These are phyloP conservation scores for Ostrea edulis DNA, from an alignment of 1,140 invertebrate species.

Conservation along the genomic window DNA sequence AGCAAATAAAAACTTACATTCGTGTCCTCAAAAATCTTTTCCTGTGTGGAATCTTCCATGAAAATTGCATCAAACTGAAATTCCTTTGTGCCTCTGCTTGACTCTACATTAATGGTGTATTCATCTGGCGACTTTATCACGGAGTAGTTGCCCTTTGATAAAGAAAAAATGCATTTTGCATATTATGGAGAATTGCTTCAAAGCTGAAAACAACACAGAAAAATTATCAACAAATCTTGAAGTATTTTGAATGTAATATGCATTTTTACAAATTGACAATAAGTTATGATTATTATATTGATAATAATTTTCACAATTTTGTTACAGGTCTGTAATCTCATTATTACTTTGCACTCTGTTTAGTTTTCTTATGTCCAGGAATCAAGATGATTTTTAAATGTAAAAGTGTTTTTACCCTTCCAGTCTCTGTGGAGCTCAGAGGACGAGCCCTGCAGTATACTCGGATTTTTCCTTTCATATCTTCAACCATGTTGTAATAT, in stretches of 20 bases:
- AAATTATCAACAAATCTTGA: no score
- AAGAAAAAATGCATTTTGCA: slow-evolving; percentile 20
- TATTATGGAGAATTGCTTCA: background rate
- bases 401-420: slow-evolving; percentile 63
- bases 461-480: slow-evolving; percentile 82
- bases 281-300: no score
- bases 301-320: no score
- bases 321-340: no score
- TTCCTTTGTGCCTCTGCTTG: slow-evolving; percentile 71
- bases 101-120: slow-evolving; percentile 70
- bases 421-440: slow-evolving; percentile 70
- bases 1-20: slow-evolving; percentile 65
- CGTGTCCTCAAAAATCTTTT: slow-evolving; percentile 78
- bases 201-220: no score
- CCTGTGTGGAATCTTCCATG: slow-evolving; percentile 74
- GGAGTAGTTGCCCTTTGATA: slow-evolving; percentile 70
- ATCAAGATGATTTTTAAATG: no score
- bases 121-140: slow-evolving; percentile 75
- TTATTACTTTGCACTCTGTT: no score
- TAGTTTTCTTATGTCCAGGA: no score
- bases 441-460: slow-evolving; percentile 80
- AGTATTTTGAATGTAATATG: no score
- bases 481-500: slow-evolving; percentile 82
- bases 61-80: slow-evolving; percentile 79
- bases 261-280: no score